Evolutionary conservation across 37 sponge, comb jelly and placozoan genomes (phyloP).

Genomic region (Oopsacas minuta): DNA sequence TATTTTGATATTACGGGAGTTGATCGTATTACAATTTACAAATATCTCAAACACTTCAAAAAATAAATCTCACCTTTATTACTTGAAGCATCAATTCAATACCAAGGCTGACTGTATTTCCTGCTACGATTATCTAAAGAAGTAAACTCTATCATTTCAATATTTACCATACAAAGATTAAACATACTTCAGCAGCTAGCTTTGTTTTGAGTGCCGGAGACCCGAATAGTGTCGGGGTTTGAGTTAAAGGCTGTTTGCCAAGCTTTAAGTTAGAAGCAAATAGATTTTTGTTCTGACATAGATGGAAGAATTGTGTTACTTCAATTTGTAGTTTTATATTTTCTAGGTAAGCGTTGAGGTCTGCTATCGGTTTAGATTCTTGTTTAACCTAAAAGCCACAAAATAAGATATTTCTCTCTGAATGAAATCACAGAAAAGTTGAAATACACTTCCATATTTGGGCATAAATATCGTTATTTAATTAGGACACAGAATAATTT

Average conservation of each 20-base stretch:
- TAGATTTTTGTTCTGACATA: not conserved
- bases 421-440: not conserved
- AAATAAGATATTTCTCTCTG: not conserved
- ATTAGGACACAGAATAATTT: no score
- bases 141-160: not conserved
- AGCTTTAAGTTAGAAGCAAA: not conserved
- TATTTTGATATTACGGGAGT: no score
- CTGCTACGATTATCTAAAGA: not conserved
- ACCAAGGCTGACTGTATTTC: not conserved
- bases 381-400: not conserved
- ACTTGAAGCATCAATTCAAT: not conserved
- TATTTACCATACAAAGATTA: not conserved
- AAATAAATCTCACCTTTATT: not conserved
- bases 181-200: not conserved
- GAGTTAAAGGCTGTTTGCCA: not conserved
- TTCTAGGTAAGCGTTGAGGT: not conserved
- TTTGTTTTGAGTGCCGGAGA: not conserved
- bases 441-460: no score
- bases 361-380: not conserved
- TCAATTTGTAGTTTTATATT: slow-evolving; percentile 1
- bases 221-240: not conserved
- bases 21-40: no score
- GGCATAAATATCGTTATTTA: no score
- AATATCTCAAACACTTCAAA: not conserved
- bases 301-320: not conserved